A percentile compares a stretch with the other conserved stretches of the same genome.
These are phyloP conservation scores for Cotesia glomerata DNA, from an alignment of 1,140 invertebrate genomes.

Conservation along the genomic window DNA sequence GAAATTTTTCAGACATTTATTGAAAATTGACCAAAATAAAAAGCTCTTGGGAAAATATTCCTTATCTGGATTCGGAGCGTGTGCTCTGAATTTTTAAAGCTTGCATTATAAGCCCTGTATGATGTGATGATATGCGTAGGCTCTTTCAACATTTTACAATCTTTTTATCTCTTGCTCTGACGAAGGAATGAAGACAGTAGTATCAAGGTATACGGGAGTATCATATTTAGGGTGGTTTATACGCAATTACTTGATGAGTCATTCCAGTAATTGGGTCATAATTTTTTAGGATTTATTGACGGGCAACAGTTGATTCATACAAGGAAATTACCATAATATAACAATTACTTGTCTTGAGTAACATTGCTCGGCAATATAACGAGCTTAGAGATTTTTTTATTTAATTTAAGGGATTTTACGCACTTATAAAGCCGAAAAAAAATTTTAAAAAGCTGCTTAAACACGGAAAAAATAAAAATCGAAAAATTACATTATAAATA, in stretches of 20 bases:
- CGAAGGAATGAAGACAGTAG: not conserved
- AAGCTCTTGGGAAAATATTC: conserved; percentile 47
- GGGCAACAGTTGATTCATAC: conserved; percentile 23
- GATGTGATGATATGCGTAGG: not conserved
- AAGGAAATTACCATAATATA: conserved; percentile 47
- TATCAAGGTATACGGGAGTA: not conserved
- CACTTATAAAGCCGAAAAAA: too few relatives aligned
- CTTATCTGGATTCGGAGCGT: conserved; percentile 52
- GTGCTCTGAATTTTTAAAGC: conserved; percentile 49
- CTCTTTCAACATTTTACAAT: conserved; percentile 30
- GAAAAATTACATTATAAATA: too few relatives aligned
- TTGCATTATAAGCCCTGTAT: not conserved
- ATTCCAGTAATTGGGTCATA: conserved; percentile 59
- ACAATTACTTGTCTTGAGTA: conserved; percentile 48
- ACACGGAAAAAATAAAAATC: too few relatives aligned
- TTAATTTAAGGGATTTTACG: too few relatives aligned
- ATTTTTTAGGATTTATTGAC: conserved; percentile 54
- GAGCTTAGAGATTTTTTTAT: conserved; percentile 45
- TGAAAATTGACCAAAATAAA: too few relatives aligned
- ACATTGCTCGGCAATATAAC: conserved; percentile 46
- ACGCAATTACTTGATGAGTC: conserved; percentile 59
- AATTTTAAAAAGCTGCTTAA: too few relatives aligned
- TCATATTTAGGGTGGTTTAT: conserved; percentile 33
- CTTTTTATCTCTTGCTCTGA: not conserved
- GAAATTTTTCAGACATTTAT: too few relatives aligned